A percentile compares a stretch with the other conserved stretches of the same genome.
Conservation (phyloP, 2,888 invertebrate species). For the Lymantria dispar region DNA sequence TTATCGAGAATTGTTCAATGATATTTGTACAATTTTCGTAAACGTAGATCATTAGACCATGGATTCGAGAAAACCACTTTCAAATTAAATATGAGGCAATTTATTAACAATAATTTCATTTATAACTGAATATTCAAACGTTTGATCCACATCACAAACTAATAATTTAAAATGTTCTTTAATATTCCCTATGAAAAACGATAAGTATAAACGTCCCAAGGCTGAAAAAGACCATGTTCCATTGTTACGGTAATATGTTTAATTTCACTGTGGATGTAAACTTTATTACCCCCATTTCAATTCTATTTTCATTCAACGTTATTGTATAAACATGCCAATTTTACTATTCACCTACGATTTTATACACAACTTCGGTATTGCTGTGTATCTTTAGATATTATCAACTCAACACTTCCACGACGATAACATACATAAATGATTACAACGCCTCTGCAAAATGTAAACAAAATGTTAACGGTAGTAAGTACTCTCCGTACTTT, state of each 20-base stretch:
- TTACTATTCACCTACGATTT: slow-evolving; percentile 2
- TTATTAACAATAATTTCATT: too few relatives aligned
- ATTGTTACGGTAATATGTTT: slow-evolving; percentile 29
- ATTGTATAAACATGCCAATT: slow-evolving; percentile 30
- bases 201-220: slow-evolving; percentile 27
- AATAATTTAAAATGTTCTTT: background rate
- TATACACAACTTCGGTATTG: background rate
- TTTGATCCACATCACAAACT: too few relatives aligned
- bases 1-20: too few relatives aligned
- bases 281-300: slow-evolving; percentile 23
- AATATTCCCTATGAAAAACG: slow-evolving; percentile 23
- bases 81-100: too few relatives aligned
- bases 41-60: too few relatives aligned
- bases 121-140: too few relatives aligned
- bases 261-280: slow-evolving; percentile 22
- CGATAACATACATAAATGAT: background rate
- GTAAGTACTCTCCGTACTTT: background rate
- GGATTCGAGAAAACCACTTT: too few relatives aligned
- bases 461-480: too few relatives aligned
- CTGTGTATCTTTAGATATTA: background rate
- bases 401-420: background rate
- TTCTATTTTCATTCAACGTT: slow-evolving; percentile 22
- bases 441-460: slow-evolving; percentile 5
- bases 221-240: slow-evolving; percentile 27
- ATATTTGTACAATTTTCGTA: too few relatives aligned